These are phyloP conservation scores for Dynastes tityus DNA, from an alignment of 2,888 invertebrate species.

Conservation along the genomic window DNA sequence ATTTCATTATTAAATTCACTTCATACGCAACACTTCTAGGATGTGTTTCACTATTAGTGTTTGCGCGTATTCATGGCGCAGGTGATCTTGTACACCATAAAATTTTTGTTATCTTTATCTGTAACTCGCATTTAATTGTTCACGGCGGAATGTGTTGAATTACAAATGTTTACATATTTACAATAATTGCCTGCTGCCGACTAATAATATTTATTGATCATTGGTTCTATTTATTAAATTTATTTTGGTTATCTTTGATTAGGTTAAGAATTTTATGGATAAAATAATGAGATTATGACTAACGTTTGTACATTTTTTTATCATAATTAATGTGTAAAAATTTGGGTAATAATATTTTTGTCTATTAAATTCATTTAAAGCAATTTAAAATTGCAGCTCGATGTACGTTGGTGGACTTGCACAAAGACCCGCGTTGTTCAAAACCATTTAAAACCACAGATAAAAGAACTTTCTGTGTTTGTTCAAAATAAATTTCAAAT, in stretches of 20 bases:
- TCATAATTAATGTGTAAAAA: no score
- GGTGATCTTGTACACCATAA: slow-evolving; percentile 29
- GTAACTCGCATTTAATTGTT: slow-evolving; percentile 16
- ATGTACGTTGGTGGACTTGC: no score
- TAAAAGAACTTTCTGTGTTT: no score
- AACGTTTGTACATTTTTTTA: no score
- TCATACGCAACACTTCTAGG: slow-evolving; percentile 6
- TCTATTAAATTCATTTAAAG: no score
- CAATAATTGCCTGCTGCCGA: neutral
- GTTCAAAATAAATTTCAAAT: no score
- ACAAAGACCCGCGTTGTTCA: no score
- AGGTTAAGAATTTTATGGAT: neutral
- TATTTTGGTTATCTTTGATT: neutral
- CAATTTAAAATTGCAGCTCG: no score
- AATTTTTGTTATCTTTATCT: slow-evolving; percentile 34
- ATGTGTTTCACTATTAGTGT: neutral
- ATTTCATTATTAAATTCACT: slow-evolving; percentile 18
- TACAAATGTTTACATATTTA: neutral
- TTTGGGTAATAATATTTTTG: no score
- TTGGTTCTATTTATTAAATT: neutral
- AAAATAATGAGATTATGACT: neutral
- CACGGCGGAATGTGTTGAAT: neutral
- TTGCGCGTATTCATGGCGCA: slow-evolving; percentile 15
- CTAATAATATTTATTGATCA: neutral
- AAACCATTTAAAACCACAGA: no score